Base-by-base conservation (phyloP, 2,797 vertebrate species). In the Furcifer pardalis region DNA sequence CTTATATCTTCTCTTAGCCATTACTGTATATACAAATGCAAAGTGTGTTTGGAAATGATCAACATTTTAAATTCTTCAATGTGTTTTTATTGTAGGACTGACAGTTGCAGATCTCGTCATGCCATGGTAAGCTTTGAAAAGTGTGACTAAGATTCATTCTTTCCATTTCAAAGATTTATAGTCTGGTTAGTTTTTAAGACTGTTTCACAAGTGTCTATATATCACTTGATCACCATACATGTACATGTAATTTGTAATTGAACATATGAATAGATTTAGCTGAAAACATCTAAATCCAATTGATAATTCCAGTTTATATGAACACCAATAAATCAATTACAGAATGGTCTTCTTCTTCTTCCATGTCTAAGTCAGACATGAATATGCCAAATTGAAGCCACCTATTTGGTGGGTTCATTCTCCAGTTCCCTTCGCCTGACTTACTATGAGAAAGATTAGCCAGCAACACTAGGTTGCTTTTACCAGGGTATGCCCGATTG, bases 101-200 rank as follows among this genome's bases (percentile, higher is more conserved):
- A 97, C 96, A 25, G 94, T 97, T 80, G 97, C 95, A 82, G 97
- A 97, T 93, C 94, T 97, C 42, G 96, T 97, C 90, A 97, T 97
- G 96, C 96, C 97, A n/a, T 97, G 97, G 97, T 97, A 93, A 88
- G 96, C 93, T 74, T 5, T 52, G 9, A 60, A 78, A 42, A 37
- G 46, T 37, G 42, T 23, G 2, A 77, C 23, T 25, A 77, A 77
- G 6, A 52, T 30, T 44, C 1, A 42, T 23, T 63, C 27, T n/a
- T 63, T 62, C 25, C 19, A 30, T 52, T 32, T 42, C 17, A 19
- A 35, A 52, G n/a, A 15, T 75, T 32, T 23, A 21, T 44, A 7
- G 1, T 78, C 27, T 44, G 25, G 42, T 63, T 63, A 44, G 25
- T 62, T 42, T 3, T 77, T 62, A 30, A 12, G 5, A 60, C 32